These are phyloP conservation scores for Spheniscus mendiculus DNA, from an alignment of 2,113 vertebrate species.

Conservation along the genomic window DNA sequence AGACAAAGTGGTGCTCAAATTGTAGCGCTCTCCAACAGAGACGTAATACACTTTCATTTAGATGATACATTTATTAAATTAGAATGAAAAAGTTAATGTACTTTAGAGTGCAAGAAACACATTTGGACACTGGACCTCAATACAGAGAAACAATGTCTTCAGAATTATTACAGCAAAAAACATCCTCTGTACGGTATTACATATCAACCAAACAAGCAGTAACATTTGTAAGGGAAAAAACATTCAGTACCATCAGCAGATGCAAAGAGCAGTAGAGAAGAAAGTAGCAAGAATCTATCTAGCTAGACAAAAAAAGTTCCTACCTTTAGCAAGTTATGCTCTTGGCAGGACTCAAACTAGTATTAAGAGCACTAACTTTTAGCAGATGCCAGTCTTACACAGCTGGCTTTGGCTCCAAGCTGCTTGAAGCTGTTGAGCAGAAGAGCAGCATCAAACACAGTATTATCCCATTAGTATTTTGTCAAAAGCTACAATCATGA, in stretches of 20 bases:
- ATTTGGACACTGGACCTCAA: constrained; percentile 43
- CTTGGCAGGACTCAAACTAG: constrained; percentile 31
- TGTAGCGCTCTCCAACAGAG: background rate
- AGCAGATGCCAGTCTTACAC: constrained; percentile 2
- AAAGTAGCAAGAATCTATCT: constrained; percentile 61
- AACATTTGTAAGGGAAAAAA: constrained; percentile 17
- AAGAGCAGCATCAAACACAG: constrained; percentile 11
- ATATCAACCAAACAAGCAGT: constrained; percentile 46
- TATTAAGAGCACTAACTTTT: constrained; percentile 22
- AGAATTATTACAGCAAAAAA: constrained; percentile 30
- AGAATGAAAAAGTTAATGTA: constrained; percentile 70
- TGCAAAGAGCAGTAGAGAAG: constrained; percentile 49
- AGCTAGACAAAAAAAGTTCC: constrained; percentile 66
- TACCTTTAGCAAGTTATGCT: constrained; percentile 11
- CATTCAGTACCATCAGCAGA: constrained; percentile 51
- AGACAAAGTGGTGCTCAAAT: background rate
- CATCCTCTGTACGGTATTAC: constrained; percentile 48
- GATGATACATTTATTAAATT: constrained; percentile 77
- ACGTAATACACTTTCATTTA: constrained; percentile 26
- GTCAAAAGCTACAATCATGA: background rate
- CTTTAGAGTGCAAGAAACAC: constrained; percentile 69
- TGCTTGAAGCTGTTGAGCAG: constrained; percentile 25
- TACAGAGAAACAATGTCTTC: constrained; percentile 38
- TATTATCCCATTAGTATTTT: background rate
- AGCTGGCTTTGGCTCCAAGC: constrained; percentile 41